phyloP scores from a whole-genome alignment of 1,140 invertebrate species.

The Drosophila mauritiana region DNA sequence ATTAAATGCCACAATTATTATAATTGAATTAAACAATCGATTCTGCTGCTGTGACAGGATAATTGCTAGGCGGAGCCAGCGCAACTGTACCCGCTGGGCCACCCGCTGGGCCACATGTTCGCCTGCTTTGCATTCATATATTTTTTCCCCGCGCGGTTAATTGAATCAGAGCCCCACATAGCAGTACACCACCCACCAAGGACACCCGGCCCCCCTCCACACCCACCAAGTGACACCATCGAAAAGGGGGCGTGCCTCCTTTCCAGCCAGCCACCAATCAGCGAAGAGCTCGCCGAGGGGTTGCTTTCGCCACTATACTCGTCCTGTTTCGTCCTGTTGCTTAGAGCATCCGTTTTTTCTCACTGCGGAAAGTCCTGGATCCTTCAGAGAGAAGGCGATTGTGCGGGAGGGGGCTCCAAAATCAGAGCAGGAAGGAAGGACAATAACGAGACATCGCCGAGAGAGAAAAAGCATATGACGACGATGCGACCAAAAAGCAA shows the following conservation, averaged over 20 bases:
- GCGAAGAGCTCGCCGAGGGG: conserved; percentile 8
- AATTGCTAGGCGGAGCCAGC: conserved; percentile 22
- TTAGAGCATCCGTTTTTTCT: neutral
- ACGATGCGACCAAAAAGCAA: conserved; percentile 76
- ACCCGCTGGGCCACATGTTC: conserved; percentile 30
- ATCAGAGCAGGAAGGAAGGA: conserved; percentile 16
- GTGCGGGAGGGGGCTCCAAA: neutral
- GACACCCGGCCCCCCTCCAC: neutral
- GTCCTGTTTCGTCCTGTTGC: conserved; percentile 28
- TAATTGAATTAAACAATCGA: conserved; percentile 84
- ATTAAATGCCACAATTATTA: conserved; percentile 85
- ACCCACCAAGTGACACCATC: neutral
- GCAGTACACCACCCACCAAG: conserved; percentile 50
- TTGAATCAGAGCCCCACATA: conserved; percentile 65
- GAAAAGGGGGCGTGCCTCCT: conserved; percentile 27
- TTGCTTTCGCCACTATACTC: conserved; percentile 17
- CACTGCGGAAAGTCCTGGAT: neutral
- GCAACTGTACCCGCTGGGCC: conserved; percentile 65
- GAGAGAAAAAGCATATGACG: conserved; percentile 28
- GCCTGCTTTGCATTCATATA: conserved; percentile 12
- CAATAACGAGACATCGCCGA: conserved; percentile 32
- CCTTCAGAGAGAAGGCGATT: neutral
- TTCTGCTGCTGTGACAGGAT: conserved; percentile 22
- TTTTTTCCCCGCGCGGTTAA: conserved; percentile 53
- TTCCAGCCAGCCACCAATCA: conserved; percentile 10